phyloP scores from a whole-genome alignment of 2,888 invertebrate species.

The Drymonia ruficornis region DNA sequence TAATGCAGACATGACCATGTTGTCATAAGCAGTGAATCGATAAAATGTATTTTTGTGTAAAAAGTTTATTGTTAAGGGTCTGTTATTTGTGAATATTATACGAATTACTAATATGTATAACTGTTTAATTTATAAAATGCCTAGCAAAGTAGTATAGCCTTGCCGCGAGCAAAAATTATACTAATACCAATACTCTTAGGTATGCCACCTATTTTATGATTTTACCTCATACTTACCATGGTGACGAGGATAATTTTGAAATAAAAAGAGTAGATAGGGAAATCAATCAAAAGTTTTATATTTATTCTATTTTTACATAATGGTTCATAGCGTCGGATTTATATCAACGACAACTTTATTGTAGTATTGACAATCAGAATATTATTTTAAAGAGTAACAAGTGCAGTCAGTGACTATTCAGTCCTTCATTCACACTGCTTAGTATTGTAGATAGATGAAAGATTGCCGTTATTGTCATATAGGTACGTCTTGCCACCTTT shows the following conservation, averaged over 20 bases:
- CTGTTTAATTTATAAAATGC: constrained; percentile 12
- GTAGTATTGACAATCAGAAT: not conserved
- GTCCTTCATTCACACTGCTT: too few species aligned
- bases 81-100: constrained; percentile 51
- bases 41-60: constrained; percentile 46
- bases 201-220: too few species aligned
- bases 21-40: constrained; percentile 23
- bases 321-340: constrained; percentile 29
- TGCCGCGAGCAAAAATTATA: too few species aligned
- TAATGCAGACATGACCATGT: constrained; percentile 16
- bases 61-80: constrained; percentile 46
- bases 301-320: constrained; percentile 51
- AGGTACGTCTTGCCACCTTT: too few species aligned
- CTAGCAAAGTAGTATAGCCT: too few species aligned
- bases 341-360: constrained; percentile 13
- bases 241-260: too few species aligned
- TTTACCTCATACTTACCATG: not conserved
- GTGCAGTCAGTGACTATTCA: too few species aligned
- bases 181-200: too few species aligned
- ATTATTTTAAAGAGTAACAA: too few species aligned
- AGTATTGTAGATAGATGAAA: too few species aligned
- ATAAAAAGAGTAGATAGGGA: constrained; percentile 26
- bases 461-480: too few species aligned
- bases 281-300: constrained; percentile 42
- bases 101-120: constrained; percentile 25